Percentiles rank a stretch among this genome's conserved stretches.
phyloP scores from a whole-genome alignment of 2,113 vertebrate genomes.

The Panurus biarmicus region DNA sequence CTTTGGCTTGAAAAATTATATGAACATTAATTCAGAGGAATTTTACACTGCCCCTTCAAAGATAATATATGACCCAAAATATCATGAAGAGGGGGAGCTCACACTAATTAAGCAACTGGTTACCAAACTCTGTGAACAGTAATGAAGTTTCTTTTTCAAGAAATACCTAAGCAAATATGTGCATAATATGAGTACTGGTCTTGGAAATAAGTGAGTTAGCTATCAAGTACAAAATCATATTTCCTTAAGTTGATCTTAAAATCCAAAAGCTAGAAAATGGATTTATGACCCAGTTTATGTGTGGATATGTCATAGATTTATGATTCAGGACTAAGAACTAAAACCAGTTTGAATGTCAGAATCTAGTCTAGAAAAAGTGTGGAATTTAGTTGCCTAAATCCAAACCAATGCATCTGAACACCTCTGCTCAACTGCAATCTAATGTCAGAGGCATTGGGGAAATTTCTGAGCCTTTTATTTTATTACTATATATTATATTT shows the following conservation, averaged over 20 bases:
- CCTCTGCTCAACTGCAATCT: not conserved
- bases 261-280: not conserved
- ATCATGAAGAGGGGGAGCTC: fast-evolving
- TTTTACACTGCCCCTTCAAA: not conserved
- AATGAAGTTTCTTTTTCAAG: not conserved
- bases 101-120: not conserved
- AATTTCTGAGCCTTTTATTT: not conserved
- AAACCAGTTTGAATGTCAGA: not conserved
- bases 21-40: not conserved
- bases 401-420: not conserved
- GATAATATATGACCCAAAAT: not conserved
- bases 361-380: too few relatives aligned
- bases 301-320: not conserved
- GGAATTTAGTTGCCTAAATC: not conserved
- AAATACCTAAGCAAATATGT: not conserved
- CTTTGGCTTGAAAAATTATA: not conserved
- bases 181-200: not conserved
- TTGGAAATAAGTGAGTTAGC: not conserved
- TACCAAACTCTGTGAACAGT: not conserved
- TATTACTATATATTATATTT: not conserved
- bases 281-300: not conserved
- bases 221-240: fast-evolving
- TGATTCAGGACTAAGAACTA: not conserved
- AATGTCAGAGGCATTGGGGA: not conserved
- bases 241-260: not conserved